Conservation (phyloP, 2,888 invertebrate species). For the Dynastes grantii region DNA sequence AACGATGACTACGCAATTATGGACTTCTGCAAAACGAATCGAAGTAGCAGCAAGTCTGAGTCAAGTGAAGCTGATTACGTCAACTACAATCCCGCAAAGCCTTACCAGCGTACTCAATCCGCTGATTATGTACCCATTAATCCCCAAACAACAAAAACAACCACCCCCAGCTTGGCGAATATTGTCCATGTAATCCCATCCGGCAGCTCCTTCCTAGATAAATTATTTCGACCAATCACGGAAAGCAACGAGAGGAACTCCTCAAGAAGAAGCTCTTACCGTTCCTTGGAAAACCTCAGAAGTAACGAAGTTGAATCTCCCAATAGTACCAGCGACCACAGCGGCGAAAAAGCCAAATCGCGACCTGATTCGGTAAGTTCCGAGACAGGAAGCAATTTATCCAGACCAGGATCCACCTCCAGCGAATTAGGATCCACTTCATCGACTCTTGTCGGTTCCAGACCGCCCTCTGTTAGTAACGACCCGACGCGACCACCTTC, state of each 20-base stretch:
- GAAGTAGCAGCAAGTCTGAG: slow-evolving; percentile 33
- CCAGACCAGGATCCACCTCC: slow-evolving; percentile 66
- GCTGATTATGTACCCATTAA: slow-evolving; percentile 46
- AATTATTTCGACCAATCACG: slow-evolving; percentile 59
- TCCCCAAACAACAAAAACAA: slow-evolving; percentile 45
- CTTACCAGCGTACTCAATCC: slow-evolving; percentile 61
- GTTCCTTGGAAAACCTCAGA: slow-evolving; percentile 46
- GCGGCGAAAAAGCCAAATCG: slow-evolving; percentile 63
- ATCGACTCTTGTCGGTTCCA: slow-evolving; percentile 67
- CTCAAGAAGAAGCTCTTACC: slow-evolving; percentile 56
- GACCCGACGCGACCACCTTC: slow-evolving; percentile 64
- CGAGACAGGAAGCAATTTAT: slow-evolving; percentile 52
- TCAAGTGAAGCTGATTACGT: slow-evolving; percentile 64
- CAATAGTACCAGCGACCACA: slow-evolving; percentile 65
- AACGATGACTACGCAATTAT: slow-evolving; percentile 65
- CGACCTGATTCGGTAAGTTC: slow-evolving; percentile 54
- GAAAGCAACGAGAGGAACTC: slow-evolving; percentile 54
- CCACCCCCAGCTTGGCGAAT: slow-evolving; percentile 60
- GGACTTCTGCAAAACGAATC: slow-evolving; percentile 63
- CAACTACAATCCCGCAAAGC: slow-evolving; percentile 64
- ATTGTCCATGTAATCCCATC: not conserved
- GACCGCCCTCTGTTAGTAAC: slow-evolving; percentile 67
- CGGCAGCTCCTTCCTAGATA: slow-evolving; percentile 67
- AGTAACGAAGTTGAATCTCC: slow-evolving; percentile 50
- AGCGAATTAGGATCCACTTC: slow-evolving; percentile 67